These are phyloP conservation scores for Venustaconcha ellipsiformis DNA, from an alignment of 1,140 invertebrate genomes.

Conservation along the genomic window DNA sequence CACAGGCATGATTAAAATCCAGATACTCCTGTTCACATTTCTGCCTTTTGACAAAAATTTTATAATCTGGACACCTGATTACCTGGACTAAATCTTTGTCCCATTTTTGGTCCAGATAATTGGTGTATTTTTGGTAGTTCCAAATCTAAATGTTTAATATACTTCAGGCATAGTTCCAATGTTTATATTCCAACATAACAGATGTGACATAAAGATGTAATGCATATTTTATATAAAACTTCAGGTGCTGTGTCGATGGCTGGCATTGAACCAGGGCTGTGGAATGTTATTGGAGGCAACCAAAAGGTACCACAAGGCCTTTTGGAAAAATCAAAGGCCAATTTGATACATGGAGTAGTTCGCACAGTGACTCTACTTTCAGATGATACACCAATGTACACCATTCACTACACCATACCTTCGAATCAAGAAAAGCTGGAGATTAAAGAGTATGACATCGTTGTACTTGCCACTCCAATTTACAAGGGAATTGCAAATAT, in stretches of 20 bases:
- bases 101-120: too few species aligned
- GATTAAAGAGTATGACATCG: conserved; percentile 72
- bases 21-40: too few species aligned
- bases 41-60: too few species aligned
- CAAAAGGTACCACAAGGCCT: conserved; percentile 71
- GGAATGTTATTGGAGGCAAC: conserved; percentile 77
- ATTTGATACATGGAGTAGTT: conserved; percentile 66
- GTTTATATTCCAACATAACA: too few species aligned
- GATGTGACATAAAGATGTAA: too few species aligned
- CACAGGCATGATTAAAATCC: too few species aligned
- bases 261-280: conserved; percentile 72
- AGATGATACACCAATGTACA: conserved; percentile 25
- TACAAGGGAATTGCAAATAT: conserved; percentile 68
- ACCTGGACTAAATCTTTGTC: too few species aligned
- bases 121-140: too few species aligned
- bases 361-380: conserved; percentile 19
- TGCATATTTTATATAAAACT: conserved; percentile 11
- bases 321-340: conserved; percentile 67
- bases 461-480: conserved; percentile 75
- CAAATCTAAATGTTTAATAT: too few species aligned
- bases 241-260: conserved; percentile 73
- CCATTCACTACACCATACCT: conserved; percentile 19
- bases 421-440: conserved; percentile 21
- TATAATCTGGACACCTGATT: too few species aligned
- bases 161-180: too few species aligned